These are phyloP conservation scores for Hippocampus guttulatus DNA, from an alignment of 2,113 vertebrate species.

Conservation along the genomic window DNA sequence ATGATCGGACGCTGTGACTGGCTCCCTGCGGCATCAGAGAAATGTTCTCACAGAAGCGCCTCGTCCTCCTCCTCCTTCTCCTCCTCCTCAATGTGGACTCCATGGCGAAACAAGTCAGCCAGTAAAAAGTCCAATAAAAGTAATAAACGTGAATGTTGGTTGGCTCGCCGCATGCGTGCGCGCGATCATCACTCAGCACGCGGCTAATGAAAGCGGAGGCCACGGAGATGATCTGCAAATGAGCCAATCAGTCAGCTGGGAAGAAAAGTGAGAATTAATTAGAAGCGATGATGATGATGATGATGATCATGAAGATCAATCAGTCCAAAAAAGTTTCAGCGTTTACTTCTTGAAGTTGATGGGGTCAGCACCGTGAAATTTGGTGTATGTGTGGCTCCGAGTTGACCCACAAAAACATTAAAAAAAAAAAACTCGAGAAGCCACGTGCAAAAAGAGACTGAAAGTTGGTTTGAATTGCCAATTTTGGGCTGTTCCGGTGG, in stretches of 20 bases:
- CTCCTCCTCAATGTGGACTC: not conserved
- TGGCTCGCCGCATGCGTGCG: not conserved
- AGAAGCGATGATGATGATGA: not conserved
- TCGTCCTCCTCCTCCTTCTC: not conserved
- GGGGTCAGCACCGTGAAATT: not conserved
- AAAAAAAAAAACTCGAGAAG: too few species aligned
- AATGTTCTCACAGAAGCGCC: not conserved
- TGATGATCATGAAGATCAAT: not conserved
- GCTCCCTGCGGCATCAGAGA: not conserved
- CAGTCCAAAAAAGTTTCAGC: not conserved
- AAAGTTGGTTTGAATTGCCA: not conserved
- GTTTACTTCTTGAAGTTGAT: not conserved
- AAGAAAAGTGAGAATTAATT: constrained; percentile 7
- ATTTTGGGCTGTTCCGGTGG: too few species aligned
- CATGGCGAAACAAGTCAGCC: not conserved
- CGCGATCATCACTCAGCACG: constrained; percentile 1
- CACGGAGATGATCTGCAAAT: not conserved
- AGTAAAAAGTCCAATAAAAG: not conserved
- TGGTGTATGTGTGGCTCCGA: not conserved
- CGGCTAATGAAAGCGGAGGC: constrained; percentile 6
- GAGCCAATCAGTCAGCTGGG: constrained; percentile 5
- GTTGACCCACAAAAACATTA: not conserved
- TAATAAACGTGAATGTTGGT: constrained; percentile 1
- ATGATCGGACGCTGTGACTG: not conserved
- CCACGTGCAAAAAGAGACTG: not conserved